Conservation (phyloP, 2,888 invertebrate species). For the Caenorhabditis japonica region DNA sequence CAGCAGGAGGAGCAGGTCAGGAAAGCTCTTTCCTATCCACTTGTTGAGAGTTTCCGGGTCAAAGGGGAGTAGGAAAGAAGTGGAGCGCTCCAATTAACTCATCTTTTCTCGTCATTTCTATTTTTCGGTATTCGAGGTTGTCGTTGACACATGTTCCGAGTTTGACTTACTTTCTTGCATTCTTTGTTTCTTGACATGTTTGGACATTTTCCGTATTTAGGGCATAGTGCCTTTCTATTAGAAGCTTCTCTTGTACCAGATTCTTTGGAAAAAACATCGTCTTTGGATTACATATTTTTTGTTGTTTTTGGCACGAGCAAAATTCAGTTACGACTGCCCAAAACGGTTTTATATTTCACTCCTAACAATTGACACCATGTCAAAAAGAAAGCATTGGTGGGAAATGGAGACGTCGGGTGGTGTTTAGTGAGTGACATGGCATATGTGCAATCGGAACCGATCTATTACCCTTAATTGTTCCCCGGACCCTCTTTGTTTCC, state of each 20-base stretch:
- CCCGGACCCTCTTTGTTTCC: conserved; percentile 15
- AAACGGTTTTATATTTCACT: too few relatives aligned
- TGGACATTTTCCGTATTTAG: too few relatives aligned
- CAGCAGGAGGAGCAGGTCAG: not conserved
- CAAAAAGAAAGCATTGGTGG: conserved; percentile 13
- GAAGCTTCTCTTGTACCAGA: too few relatives aligned
- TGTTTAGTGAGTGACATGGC: conserved; percentile 42
- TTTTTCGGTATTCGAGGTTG: not conserved
- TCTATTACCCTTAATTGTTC: conserved; percentile 54
- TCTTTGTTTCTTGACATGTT: too few relatives aligned
- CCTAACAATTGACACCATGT: conserved; percentile 8
- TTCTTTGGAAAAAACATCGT: too few relatives aligned
- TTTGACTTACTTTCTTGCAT: too few relatives aligned
- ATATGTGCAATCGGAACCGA: conserved; percentile 53
- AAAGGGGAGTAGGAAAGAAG: conserved; percentile 11
- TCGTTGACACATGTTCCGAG: not conserved
- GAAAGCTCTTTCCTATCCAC: conserved; percentile 3
- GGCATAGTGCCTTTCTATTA: too few relatives aligned
- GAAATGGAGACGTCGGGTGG: conserved; percentile 50
- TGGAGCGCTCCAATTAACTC: conserved; percentile 57
- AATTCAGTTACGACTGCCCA: too few relatives aligned
- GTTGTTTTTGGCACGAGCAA: too few relatives aligned
- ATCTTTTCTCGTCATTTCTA: conserved; percentile 19
- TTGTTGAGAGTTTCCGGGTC: conserved; percentile 15
- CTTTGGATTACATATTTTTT: too few relatives aligned